These are phyloP conservation scores for Cephus pygmeus DNA, from an alignment of 2,888 invertebrate genomes.

Conservation along the genomic window DNA sequence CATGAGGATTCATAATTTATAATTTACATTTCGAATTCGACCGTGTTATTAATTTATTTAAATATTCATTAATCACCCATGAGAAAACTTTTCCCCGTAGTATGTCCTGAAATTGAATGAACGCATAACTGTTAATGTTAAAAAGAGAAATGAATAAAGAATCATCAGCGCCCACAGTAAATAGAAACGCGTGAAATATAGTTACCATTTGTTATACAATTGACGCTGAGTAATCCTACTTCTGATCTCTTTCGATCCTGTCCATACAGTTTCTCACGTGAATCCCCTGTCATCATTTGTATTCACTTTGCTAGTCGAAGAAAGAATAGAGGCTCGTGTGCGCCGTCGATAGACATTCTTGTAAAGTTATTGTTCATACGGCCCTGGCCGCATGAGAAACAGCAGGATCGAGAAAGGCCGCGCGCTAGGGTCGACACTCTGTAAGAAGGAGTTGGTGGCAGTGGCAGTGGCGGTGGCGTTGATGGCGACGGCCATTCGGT, in stretches of 20 bases:
- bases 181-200: not conserved
- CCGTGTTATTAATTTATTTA: not conserved
- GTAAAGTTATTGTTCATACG: not conserved
- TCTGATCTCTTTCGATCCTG: not conserved
- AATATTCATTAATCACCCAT: not conserved
- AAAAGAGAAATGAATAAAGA: not conserved
- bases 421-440: not conserved
- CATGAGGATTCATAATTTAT: not conserved
- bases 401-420: not conserved
- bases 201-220: not conserved
- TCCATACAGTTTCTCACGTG: not conserved
- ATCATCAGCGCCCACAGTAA: not conserved
- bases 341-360: not conserved
- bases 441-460: conserved; percentile 2
- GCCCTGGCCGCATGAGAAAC: not conserved
- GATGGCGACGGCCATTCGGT: not conserved
- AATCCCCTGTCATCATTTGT: not conserved
- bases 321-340: not conserved
- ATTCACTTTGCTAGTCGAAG: not conserved
- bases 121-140: not conserved
- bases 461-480: not conserved
- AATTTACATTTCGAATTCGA: not conserved
- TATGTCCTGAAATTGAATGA: no score
- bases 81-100: not conserved
- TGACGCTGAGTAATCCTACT: not conserved